These are phyloP conservation scores for Rhabdomys dilectus DNA, from an alignment of 2,113 vertebrate species.

Conservation along the genomic window DNA sequence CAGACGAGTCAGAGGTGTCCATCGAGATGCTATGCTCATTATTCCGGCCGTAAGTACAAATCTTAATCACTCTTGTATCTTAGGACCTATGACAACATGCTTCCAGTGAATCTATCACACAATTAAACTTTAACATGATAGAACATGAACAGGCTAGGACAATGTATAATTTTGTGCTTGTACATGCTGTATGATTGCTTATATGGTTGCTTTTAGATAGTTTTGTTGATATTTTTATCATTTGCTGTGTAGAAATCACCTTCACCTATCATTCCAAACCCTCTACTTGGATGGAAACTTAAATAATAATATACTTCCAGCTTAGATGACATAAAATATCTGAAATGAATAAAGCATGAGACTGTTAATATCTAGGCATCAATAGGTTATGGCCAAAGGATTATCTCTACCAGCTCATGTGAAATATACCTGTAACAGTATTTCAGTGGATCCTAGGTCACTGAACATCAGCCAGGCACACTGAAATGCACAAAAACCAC, in stretches of 20 bases:
- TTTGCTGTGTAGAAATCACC: background rate
- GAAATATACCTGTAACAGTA: background rate
- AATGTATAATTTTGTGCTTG: background rate
- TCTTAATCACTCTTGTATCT: background rate
- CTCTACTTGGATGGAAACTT: background rate
- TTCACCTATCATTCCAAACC: constrained; percentile 28
- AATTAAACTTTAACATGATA: background rate
- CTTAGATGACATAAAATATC: background rate
- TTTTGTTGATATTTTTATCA: background rate
- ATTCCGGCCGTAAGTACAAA: background rate
- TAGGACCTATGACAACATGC: background rate
- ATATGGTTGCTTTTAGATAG: background rate
- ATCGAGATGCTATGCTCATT: background rate
- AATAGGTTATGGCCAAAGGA: background rate
- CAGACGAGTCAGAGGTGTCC: background rate
- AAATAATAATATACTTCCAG: background rate
- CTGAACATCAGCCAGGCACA: background rate
- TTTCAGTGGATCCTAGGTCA: background rate
- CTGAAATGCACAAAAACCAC: constrained; percentile 7
- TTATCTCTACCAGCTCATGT: background rate
- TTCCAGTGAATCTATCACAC: background rate
- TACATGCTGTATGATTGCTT: background rate
- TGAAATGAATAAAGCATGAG: background rate
- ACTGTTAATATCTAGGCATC: background rate
- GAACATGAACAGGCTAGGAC: background rate